Percentiles rank a stretch among this genome's conserved stretches.
These are phyloP conservation scores for Cryptotermes secundus DNA, from an alignment of 1,140 invertebrate species.

Conservation along the genomic window DNA sequence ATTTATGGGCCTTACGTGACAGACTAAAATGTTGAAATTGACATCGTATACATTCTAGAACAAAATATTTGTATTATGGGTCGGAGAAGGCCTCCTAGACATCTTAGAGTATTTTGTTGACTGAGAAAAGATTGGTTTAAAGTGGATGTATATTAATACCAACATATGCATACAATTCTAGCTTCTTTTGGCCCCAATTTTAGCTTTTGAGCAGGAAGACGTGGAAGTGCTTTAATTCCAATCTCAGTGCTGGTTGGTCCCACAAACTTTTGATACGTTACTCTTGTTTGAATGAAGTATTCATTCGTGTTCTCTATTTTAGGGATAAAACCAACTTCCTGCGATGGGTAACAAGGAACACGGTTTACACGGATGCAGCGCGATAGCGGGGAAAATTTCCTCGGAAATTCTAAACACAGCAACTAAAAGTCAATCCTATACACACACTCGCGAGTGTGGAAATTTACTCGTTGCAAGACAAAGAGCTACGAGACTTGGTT, in stretches of 20 bases:
- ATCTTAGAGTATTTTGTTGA: too few species aligned
- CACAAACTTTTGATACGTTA: constrained; percentile 8
- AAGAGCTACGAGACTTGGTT: too few species aligned
- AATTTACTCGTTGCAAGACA: too few species aligned
- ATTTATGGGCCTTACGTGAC: too few species aligned
- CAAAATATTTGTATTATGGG: too few species aligned
- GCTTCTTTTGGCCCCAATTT: neutral
- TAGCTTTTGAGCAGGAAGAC: neutral
- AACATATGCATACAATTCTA: neutral
- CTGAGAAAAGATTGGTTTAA: neutral
- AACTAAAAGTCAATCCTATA: too few species aligned
- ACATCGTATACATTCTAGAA: too few species aligned
- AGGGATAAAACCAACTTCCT: neutral
- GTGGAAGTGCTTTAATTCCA: neutral
- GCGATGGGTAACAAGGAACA: constrained; percentile 12
- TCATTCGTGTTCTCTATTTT: neutral
- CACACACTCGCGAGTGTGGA: too few species aligned
- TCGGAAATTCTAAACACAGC: too few species aligned
- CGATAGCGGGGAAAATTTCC: neutral
- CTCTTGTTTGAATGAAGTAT: neutral
- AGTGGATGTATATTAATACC: neutral
- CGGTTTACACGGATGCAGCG: neutral
- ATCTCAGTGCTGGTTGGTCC: neutral
- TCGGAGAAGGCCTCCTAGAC: too few species aligned
- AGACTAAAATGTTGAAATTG: too few species aligned